Conservation (phyloP, 2,888 invertebrate species). For the Octodonta nipae region DNA sequence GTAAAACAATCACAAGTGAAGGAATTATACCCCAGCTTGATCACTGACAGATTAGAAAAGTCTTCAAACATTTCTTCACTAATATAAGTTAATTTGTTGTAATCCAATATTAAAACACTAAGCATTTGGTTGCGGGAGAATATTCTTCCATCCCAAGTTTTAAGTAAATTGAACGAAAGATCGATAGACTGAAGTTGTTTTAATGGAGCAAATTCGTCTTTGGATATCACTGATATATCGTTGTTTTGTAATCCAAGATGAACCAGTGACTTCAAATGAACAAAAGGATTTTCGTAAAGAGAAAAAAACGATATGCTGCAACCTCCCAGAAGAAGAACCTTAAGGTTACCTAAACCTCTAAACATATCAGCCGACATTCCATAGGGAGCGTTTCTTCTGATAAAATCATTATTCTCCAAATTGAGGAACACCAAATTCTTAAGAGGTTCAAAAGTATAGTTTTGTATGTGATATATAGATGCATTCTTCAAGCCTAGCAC, state of each 20-base stretch:
- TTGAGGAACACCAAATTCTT: slow-evolving; percentile 38
- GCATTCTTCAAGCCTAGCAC: slow-evolving; percentile 42
- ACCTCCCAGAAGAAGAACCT: slow-evolving; percentile 38
- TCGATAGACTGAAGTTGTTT: slow-evolving; percentile 37
- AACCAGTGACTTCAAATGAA: slow-evolving; percentile 39
- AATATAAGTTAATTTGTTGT: slow-evolving; percentile 44
- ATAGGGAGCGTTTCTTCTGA: slow-evolving; percentile 16
- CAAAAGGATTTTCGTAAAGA: slow-evolving; percentile 39
- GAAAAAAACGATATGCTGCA: slow-evolving; percentile 38
- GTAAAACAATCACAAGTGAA: slow-evolving; percentile 46
- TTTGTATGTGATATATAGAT: slow-evolving; percentile 39
- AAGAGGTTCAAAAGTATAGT: slow-evolving; percentile 37
- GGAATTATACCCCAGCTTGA: slow-evolving; percentile 42
- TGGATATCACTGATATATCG: slow-evolving; percentile 35
- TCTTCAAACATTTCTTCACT: slow-evolving; percentile 45
- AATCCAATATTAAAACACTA: slow-evolving; percentile 33
- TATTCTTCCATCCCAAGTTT: slow-evolving; percentile 41
- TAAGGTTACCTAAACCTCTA: slow-evolving; percentile 38
- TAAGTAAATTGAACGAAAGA: slow-evolving; percentile 40
- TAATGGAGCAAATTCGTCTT: slow-evolving; percentile 36
- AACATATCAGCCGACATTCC: slow-evolving; percentile 32
- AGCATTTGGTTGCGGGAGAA: slow-evolving; percentile 38
- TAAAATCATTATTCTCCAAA: slow-evolving; percentile 42
- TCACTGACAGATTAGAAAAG: slow-evolving; percentile 35
- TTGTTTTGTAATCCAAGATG: slow-evolving; percentile 41